Percentiles rank a stretch among this genome's conserved stretches.
Conservation (phyloP, 2,113 vertebrate genomes). For the Bothrops jararaca region DNA sequence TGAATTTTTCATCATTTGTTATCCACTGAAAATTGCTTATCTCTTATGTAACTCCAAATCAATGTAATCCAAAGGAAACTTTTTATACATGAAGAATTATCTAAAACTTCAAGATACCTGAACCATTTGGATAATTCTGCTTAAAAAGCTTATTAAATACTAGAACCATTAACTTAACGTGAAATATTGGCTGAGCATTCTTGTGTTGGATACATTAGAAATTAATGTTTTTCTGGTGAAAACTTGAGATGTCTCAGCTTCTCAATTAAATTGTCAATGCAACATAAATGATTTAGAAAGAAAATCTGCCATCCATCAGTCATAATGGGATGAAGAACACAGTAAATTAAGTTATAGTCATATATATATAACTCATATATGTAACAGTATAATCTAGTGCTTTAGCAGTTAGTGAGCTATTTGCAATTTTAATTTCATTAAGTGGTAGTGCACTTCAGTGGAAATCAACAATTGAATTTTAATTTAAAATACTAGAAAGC, state of each 20-base stretch:
- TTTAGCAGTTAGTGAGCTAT: background rate
- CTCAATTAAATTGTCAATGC: background rate
- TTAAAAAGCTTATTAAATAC: background rate
- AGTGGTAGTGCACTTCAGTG: background rate
- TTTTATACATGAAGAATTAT: background rate
- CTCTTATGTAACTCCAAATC: background rate
- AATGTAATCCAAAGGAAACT: background rate
- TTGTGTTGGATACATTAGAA: background rate
- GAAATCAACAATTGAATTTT: background rate
- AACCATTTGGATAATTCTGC: background rate
- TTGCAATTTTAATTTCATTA: background rate
- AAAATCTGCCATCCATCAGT: background rate
- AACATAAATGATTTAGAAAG: background rate
- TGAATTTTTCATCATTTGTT: background rate
- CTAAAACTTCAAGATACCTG: background rate
- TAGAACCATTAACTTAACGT: background rate
- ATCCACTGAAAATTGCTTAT: background rate
- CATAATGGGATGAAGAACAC: background rate
- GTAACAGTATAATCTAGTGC: background rate
- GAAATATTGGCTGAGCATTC: background rate
- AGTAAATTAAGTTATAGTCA: slow-evolving; percentile 4
- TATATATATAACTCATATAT: too few species aligned
- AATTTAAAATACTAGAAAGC: background rate
- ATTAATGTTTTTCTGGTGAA: background rate
- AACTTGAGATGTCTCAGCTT: background rate